Percentiles rank a stretch among this genome's conserved stretches.
phyloP scores from a whole-genome alignment of 2,113 vertebrate genomes.

The Sprattus sprattus region DNA sequence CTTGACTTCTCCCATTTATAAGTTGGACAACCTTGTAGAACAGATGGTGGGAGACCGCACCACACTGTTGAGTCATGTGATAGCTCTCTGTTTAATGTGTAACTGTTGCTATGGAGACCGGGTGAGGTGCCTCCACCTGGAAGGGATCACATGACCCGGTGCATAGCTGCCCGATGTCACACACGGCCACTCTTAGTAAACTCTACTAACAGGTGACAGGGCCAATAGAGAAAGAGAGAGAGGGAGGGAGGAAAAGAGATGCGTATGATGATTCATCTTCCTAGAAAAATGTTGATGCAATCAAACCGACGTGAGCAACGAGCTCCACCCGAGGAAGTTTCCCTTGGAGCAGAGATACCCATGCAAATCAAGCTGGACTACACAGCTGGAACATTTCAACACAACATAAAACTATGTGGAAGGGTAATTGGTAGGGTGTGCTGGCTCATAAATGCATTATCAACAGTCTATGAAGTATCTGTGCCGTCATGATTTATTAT shows the following conservation, averaged over 20 bases:
- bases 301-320: background rate
- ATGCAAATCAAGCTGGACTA: background rate
- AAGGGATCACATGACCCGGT: background rate
- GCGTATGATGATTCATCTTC: background rate
- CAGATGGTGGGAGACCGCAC: conserved; percentile 12
- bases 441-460: background rate
- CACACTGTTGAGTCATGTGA: conserved; percentile 38
- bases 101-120: conserved; percentile 48
- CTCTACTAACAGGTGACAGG: too few species aligned
- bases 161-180: background rate
- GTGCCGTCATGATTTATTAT: background rate
- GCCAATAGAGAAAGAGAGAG: background rate
- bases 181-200: background rate
- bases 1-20: background rate
- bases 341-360: background rate
- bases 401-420: background rate
- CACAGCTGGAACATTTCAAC: background rate
- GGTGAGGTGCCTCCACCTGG: conserved; percentile 3
- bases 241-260: background rate
- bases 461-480: background rate
- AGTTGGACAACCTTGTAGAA: background rate
- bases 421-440: background rate
- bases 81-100: conserved; percentile 47
- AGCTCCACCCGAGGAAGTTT: background rate
- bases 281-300: background rate